phyloP scores from a whole-genome alignment of 2,113 vertebrate species.

The Crotalus viridis region DNA sequence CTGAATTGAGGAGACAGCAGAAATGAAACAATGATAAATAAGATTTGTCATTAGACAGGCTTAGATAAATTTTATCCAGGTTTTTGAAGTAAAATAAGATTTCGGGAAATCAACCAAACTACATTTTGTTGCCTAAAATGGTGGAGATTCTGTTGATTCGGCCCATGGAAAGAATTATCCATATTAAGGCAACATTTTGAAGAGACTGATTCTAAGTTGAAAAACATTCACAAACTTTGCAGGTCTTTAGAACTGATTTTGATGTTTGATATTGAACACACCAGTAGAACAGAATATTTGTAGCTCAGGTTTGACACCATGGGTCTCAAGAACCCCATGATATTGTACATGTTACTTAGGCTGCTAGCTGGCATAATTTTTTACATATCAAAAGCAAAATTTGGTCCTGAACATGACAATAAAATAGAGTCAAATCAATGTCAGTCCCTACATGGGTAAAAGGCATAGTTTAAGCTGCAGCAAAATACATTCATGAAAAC shows the following conservation, averaged over 20 bases:
- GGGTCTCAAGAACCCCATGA: neutral
- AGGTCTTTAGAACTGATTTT: neutral
- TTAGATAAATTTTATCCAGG: neutral
- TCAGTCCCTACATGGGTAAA: neutral
- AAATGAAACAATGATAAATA: neutral
- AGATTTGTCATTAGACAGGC: neutral
- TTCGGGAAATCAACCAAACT: neutral
- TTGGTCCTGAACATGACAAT: too few species aligned
- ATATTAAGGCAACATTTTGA: neutral
- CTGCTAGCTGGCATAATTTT: neutral
- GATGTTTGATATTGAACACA: neutral
- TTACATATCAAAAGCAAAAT: neutral
- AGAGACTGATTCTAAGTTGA: neutral
- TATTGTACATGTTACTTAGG: neutral
- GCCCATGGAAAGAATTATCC: neutral
- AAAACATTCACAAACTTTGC: neutral
- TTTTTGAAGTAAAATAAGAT: neutral
- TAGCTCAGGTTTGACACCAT: neutral
- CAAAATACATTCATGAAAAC: neutral
- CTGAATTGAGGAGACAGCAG: neutral
- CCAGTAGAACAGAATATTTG: neutral
- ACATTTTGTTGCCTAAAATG: neutral
- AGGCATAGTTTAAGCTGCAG: neutral
- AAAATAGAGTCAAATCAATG: neutral
- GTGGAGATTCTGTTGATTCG: neutral